phyloP scores from a whole-genome alignment of 2,797 vertebrate genomes.

The Leptatherina wallacei region DNA sequence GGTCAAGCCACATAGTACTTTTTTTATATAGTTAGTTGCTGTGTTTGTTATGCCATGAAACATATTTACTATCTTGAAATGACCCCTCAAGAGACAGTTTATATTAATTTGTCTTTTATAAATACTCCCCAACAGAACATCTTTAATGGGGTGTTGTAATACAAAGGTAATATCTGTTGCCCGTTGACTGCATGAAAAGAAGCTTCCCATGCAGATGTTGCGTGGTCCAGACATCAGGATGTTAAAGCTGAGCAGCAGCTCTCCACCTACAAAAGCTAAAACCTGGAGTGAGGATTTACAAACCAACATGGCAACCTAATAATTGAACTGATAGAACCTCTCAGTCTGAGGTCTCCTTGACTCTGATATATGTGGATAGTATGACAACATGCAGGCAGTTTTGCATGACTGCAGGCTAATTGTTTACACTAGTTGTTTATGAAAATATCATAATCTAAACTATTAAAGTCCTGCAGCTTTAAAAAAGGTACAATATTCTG shows the following conservation, averaged over 20 bases:
- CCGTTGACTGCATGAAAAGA: conserved; percentile 42
- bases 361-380: not conserved
- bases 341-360: conserved; percentile 10
- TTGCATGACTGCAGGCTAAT: conserved; percentile 27
- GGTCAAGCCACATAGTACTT: conserved; percentile 66
- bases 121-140: conserved; percentile 34
- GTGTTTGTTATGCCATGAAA: conserved; percentile 36
- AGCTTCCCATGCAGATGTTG: conserved; percentile 47
- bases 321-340: conserved; percentile 6
- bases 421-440: conserved; percentile 31
- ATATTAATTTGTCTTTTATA: conserved; percentile 38
- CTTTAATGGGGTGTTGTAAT: conserved; percentile 21
- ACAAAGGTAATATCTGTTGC: conserved; percentile 47
- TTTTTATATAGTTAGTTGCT: conserved; percentile 56
- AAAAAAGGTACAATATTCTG: not conserved
- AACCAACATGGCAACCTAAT: not conserved
- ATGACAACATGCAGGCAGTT: conserved; percentile 19
- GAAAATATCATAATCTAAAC: conserved; percentile 20
- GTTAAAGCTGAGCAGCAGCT: conserved; percentile 36
- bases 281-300: not conserved
- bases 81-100: conserved; percentile 19
- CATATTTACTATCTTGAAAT: conserved; percentile 34
- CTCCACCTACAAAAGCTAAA: conserved; percentile 5
- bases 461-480: not conserved
- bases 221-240: conserved; percentile 41